These are phyloP conservation scores for Heliconius nattereri DNA, from an alignment of 1,140 invertebrate genomes.

Conservation along the genomic window DNA sequence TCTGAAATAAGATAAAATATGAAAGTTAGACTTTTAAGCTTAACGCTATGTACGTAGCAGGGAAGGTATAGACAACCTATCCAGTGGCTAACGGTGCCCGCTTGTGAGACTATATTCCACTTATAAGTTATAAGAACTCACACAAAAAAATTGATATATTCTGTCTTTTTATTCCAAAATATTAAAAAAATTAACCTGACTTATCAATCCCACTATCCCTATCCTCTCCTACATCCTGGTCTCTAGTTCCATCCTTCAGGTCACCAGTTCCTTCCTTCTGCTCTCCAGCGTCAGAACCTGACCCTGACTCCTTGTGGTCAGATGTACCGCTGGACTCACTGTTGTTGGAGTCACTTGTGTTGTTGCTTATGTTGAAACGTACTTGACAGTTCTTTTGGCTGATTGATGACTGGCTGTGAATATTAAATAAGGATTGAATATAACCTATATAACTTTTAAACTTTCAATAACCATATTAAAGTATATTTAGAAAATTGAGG, in stretches of 20 bases:
- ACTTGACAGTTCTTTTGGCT: slow-evolving; percentile 48
- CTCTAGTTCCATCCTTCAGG: background rate
- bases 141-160: background rate
- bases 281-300: slow-evolving; percentile 5
- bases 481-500: too few relatives aligned
- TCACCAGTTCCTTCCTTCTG: slow-evolving; percentile 1
- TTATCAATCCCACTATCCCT: slow-evolving; percentile 46
- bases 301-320: slow-evolving; percentile 37
- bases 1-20: slow-evolving; percentile 3
- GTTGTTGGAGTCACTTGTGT: slow-evolving; percentile 60
- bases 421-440: too few relatives aligned
- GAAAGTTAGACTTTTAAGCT: background rate
- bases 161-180: background rate
- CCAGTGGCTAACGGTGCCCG: background rate
- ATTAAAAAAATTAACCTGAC: slow-evolving; percentile 37
- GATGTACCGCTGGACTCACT: slow-evolving; percentile 57
- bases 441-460: too few relatives aligned
- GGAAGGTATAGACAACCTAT: background rate
- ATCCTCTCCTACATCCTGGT: background rate
- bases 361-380: slow-evolving; percentile 57
- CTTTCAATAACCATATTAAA: too few relatives aligned
- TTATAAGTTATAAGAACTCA: background rate
- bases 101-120: background rate
- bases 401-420: slow-evolving; percentile 50
- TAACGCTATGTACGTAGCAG: background rate